Percentiles rank a stretch among this genome's conserved stretches.
Conservation (phyloP, 2,113 vertebrate species). For the Ailurus styani region DNA sequence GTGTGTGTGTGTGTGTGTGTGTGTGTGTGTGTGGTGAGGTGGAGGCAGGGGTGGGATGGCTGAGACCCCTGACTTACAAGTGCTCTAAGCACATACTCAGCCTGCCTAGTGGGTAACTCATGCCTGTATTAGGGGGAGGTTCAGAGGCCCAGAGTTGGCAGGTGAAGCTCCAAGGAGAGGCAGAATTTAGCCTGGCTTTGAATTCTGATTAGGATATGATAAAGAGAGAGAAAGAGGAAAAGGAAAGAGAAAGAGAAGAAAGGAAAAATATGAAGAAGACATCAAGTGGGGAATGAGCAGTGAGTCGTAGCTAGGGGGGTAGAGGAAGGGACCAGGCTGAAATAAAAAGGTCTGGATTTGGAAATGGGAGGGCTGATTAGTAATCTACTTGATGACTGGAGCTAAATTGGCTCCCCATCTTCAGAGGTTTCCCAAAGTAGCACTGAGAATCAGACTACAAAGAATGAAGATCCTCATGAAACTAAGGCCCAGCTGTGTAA, state of each 20-base stretch:
- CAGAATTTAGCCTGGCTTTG: background rate
- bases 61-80: background rate
- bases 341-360: background rate
- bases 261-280: background rate
- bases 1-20: background rate
- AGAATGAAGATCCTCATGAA: background rate
- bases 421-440: background rate
- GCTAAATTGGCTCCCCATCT: background rate
- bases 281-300: background rate
- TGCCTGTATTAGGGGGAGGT: background rate
- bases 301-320: too few relatives aligned
- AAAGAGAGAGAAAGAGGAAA: background rate
- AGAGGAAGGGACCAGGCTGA: background rate
- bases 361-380: background rate
- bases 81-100: background rate
- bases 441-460: background rate
- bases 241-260: background rate
- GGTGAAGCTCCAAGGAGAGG: background rate
- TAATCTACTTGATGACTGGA: background rate
- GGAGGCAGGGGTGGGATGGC: rapidly evolving
- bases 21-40: background rate
- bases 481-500: background rate
- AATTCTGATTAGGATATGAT: background rate
- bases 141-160: background rate
- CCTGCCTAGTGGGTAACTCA: background rate